Percentiles rank a stretch among this genome's conserved stretches.
Conservation (phyloP, 2,888 invertebrate genomes). For the Eustalomyia histrio region DNA sequence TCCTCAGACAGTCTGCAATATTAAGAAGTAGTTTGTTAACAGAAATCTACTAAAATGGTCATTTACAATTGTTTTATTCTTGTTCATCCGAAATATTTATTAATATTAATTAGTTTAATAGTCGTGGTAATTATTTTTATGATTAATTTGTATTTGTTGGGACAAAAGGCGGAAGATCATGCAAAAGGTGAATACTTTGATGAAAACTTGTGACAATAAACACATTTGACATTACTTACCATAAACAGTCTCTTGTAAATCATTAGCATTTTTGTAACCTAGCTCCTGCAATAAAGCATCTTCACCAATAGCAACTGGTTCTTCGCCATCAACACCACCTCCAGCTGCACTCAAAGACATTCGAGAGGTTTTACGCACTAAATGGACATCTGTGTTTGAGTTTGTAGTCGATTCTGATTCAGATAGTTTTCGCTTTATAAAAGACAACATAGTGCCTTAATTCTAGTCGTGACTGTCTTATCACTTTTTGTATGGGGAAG, state of each 20-base stretch:
- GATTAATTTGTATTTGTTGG: no score
- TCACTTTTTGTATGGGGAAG: neutral
- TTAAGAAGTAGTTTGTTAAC: no score
- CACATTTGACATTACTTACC: constrained; percentile 80
- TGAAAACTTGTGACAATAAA: no score
- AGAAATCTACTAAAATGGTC: no score
- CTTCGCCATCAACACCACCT: constrained; percentile 38
- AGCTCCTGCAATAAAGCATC: constrained; percentile 83
- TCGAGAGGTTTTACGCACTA: constrained; percentile 72
- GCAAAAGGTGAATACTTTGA: no score
- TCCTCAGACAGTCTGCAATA: constrained; percentile 88
- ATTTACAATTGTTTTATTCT: no score
- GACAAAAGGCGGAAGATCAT: no score
- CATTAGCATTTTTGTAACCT: constrained; percentile 84
- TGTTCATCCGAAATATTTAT: no score
- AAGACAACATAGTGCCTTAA: constrained; percentile 72
- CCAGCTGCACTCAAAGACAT: constrained; percentile 71
- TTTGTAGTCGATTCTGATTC: constrained; percentile 70
- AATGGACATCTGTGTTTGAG: constrained; percentile 56
- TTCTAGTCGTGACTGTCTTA: neutral
- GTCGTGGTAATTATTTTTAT: no score
- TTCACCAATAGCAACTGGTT: constrained; percentile 81
- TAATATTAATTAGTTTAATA: no score
- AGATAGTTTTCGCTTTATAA: constrained; percentile 76
- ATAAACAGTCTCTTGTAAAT: constrained; percentile 88